Evolutionary conservation across 2,113 vertebrate genomes (phyloP).

Genomic region (Pao palembangensis): DNA sequence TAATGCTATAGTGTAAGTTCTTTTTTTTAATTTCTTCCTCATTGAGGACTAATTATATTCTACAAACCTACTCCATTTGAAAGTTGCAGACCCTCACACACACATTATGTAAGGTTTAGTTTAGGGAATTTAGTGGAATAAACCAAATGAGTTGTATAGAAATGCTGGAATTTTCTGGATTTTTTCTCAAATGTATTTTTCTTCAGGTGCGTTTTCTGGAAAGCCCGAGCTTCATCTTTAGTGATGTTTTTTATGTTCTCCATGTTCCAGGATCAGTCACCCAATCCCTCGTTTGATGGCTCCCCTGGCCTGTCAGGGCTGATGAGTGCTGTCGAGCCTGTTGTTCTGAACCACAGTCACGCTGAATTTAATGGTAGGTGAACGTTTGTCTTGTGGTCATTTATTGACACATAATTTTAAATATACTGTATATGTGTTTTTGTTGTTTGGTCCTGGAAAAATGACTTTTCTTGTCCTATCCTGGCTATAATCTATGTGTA

Average conservation of each 20-base stretch:
- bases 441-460: neutral
- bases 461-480: neutral
- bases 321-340: conserved; percentile 41
- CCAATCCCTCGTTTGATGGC: conserved; percentile 71
- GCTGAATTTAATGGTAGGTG: conserved; percentile 59
- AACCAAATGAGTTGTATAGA: too few species aligned
- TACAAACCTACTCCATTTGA: neutral
- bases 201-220: too few species aligned
- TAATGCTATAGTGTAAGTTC: too few species aligned
- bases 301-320: conserved; percentile 52
- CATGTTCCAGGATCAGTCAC: conserved; percentile 63
- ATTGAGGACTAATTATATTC: conserved; percentile 16
- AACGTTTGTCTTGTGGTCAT: neutral
- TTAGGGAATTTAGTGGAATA: too few species aligned
- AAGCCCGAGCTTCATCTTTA: too few species aligned
- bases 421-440: neutral
- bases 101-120: too few species aligned
- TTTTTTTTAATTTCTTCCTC: neutral
- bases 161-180: too few species aligned
- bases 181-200: too few species aligned
- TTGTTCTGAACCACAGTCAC: conserved; percentile 50
- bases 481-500: too few species aligned
- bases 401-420: neutral
- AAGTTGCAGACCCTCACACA: too few species aligned
- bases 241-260: neutral